Evolutionary conservation across 2,797 vertebrate genomes (phyloP), one percentile per base, ranked within the genome.

Genomic region (Xerus rutilus): DNA sequence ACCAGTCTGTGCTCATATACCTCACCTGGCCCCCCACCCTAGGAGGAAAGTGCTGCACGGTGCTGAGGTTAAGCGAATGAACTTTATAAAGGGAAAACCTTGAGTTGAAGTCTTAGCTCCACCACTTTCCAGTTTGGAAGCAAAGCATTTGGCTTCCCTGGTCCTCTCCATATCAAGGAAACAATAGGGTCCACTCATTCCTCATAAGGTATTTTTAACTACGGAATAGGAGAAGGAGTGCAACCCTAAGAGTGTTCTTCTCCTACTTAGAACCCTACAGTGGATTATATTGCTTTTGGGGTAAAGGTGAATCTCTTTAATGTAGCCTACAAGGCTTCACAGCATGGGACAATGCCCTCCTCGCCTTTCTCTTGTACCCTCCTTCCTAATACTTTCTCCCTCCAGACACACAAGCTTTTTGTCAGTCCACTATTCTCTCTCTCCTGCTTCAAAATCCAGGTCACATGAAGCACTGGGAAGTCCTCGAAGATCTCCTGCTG

Each of bases 201-300:
- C 45, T 65, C 7, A 3, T 1, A 78, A 32, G 10, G 14, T 43
- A 45, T 25, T n/a, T 77, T 2, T 28, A 86, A 88, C 64, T 94
- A 96, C 73, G 78, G 67, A 95, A 95, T 67, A 57, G 7, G 15
- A 47, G 84, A 57, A 49, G 35, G n/a, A 93, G 28, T 65, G 52
- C 43, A 87, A 65, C 35, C 15, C 64, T 35, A 39, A 69, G 23
- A 32, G 47, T 30, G 32, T 47, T 13, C 17, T 77, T 65, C 81
- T 30, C 25, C 77, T 64, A 28, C 32, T 76, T 64, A 69, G 77
- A 82, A 76, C 13, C 28, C 9, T 23, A 12, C 14, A 43, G 3
- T 5, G 14, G 21, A 15, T 89, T 43, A 54, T 25, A 39, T 11
- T 25, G 25, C 18, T 70, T 54, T 72, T 9, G 3, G 10, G 43